Conservation (phyloP, 2,113 vertebrate genomes). For the Apistogramma diplotaenia region DNA sequence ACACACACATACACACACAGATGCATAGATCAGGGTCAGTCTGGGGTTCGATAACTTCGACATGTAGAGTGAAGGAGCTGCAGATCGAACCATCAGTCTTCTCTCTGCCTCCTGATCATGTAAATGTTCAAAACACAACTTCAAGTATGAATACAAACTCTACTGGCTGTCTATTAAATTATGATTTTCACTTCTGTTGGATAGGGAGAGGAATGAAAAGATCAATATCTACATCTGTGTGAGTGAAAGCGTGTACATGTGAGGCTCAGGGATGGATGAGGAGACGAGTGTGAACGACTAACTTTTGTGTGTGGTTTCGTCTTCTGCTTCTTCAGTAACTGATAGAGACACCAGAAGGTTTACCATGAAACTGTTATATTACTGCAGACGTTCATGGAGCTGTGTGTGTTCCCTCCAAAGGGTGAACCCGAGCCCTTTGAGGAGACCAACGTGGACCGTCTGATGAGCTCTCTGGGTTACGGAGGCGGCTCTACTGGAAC, state of each 20-base stretch:
- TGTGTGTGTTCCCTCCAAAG: slow-evolving; percentile 65
- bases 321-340: not conserved
- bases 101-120: not conserved
- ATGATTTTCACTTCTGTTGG: not conserved
- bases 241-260: not conserved
- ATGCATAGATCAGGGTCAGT: not conserved
- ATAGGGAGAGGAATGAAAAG: not conserved
- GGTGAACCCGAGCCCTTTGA: slow-evolving; percentile 93
- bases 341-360: not conserved
- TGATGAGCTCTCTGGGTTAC: slow-evolving; percentile 84
- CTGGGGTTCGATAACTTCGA: not conserved
- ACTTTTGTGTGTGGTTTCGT: not conserved
- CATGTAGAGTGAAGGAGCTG: fast-evolving
- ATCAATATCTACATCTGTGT: not conserved
- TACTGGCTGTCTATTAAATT: not conserved
- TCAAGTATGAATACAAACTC: not conserved
- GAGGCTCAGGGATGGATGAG: not conserved
- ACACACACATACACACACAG: not conserved
- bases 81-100: not conserved
- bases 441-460: slow-evolving; percentile 92
- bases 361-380: not conserved
- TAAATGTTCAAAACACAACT: not conserved
- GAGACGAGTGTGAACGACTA: not conserved
- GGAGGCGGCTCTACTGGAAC: slow-evolving; percentile 72
- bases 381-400: not conserved